Base-by-base conservation (phyloP, 2,888 invertebrate genomes). In the Apodemia hepburni region DNA sequence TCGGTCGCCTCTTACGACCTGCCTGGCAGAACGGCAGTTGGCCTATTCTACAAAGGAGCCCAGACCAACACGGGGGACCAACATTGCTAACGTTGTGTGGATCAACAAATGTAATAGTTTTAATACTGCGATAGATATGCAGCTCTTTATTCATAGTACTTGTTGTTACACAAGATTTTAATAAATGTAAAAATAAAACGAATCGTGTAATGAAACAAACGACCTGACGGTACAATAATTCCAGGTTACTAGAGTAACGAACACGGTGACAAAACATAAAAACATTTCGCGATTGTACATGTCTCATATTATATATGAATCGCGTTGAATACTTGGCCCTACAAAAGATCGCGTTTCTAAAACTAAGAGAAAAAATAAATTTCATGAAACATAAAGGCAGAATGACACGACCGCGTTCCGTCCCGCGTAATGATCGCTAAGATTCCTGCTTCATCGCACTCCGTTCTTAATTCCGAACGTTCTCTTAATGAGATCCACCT, bases 401-500 rank as follows among this genome's bases (percentile, higher is more conserved):
- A 35, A 57, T 64, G 66, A 68, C 69, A 70, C 33, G 33, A 69
- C 69, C 73, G 72, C 80, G 80, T 79, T 81, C 75, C 79, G 79
- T 81, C 79, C 72, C 79, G 74, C 85, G 80, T 90, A 90, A 90
- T 87, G 89, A 90, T 85, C 86, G 82, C 85, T 82, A 89, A 90
- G 89, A 87, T 83, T 84, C 80, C 76, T 83, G 84, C 87, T 82
- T 77, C 87, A 89, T 86, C 81, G 84, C 80, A 70, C 79, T 70
- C 80, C 73, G 85, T 85, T 89, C 89, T 85, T 85, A 82, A 84
- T 85, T 84, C 83, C 80, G 74, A 73, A 84, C 80, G 81, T 76
- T 78, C 84, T 77, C 80, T 82, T 89, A 90, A 90, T 89, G 89
- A 90, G 89, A 89, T 88, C 84, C 80, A 87, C 87, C 88, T 87